These are phyloP conservation scores for Hyperoplus immaculatus DNA, from an alignment of 2,797 vertebrate species.

Conservation along the genomic window DNA sequence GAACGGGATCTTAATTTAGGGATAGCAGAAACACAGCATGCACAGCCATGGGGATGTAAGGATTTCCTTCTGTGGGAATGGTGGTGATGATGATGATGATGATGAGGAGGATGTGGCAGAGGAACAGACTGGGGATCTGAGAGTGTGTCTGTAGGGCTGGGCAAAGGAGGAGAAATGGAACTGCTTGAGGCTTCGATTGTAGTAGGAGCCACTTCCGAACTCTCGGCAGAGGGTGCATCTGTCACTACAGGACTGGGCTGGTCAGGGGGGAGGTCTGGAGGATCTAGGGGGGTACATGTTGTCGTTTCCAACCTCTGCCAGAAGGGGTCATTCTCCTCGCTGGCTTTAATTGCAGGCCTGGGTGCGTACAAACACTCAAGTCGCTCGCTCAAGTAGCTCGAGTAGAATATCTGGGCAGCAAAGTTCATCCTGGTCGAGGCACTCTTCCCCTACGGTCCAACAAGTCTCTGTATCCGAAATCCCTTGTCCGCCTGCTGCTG, in stretches of 20 bases:
- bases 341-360: constrained; percentile 76
- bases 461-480: constrained; percentile 23
- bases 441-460: constrained; percentile 49
- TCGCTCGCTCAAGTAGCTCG: constrained; percentile 85
- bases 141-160: neutral
- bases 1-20: constrained; percentile 7
- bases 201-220: constrained; percentile 12
- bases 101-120: constrained; percentile 6
- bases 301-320: constrained; percentile 93
- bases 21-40: neutral
- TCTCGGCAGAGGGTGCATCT: constrained; percentile 17
- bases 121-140: constrained; percentile 10
- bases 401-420: constrained; percentile 92
- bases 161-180: constrained; percentile 7
- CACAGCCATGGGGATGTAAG: constrained; percentile 1
- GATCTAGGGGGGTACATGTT: constrained; percentile 58
- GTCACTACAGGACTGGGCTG: constrained; percentile 39
- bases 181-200: neutral
- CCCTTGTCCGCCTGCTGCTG: constrained; percentile 42
- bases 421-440: constrained; percentile 89
- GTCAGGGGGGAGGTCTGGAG: constrained; percentile 39
- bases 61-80: constrained; percentile 13
- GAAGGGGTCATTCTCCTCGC: constrained; percentile 93
- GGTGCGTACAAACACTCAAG: constrained; percentile 77
- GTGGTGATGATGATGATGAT: constrained; percentile 4